Evolutionary conservation across 2,888 invertebrate species (phyloP), one percentile per base, ranked within the genome.

Genomic region (Meiosimyza decipiens): DNA sequence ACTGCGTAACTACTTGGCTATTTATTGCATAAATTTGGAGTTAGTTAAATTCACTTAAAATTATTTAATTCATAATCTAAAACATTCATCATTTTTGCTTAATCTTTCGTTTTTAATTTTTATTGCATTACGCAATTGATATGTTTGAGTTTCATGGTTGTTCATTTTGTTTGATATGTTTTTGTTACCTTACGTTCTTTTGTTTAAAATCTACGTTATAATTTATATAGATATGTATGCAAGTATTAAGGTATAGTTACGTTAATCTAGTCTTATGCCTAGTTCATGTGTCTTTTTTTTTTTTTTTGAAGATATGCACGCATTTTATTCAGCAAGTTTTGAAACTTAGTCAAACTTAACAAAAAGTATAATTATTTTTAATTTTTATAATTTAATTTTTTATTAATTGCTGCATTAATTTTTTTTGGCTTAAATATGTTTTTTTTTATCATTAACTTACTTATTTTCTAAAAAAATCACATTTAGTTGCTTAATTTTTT

Each of bases 131-230:
- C 66, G 79, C 81, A 79, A 79, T 80, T 84, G 84, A 84, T 85
- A 84, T 84, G 85, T 84, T 80, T 83, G 77, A 83, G 82, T 84
- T 85, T 84, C 82, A 80, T 82, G 84, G 84, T 82, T 84, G 81
- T 65, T 68, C 49, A 16, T 63, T 57, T 47, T 62, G 71, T 65
- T 74, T 76, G 77, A 78, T 77, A 76, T 78, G 76, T 77, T 76
- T 75, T 73, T 51, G 74, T 73, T 71, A 13, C 59, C 33, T 63
- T 67, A 33, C 28, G 28, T 7, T 67, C 52, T 6, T 6, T 62
- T 62, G 52, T 9, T 40, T 40, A 40, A 40, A 72, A 55, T 28
- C 60, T 71, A 73, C 66, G 16, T 64, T 73, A 60, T 12, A 54
- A 74, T 78, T 9, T 40, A 7, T 9, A 40, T n/a, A n/a, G n/a